Evolutionary conservation across 2,888 invertebrate species (phyloP), one percentile per base, ranked within the genome.

Genomic region (Acheta domesticus): DNA sequence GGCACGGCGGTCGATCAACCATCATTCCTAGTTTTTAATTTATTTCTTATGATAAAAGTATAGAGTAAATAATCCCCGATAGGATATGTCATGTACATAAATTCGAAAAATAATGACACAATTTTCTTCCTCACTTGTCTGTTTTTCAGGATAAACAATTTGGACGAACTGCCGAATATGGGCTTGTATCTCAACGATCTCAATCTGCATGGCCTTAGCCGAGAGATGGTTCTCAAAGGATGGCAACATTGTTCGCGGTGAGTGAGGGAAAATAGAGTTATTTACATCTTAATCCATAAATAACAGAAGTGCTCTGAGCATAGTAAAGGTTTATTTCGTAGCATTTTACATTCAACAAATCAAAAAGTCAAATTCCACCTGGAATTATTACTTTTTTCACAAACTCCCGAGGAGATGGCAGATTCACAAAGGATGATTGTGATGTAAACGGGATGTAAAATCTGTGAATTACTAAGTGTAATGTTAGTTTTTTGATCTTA

Each of bases 171-270:
- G 74, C 91, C 92, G 48, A 92, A 92, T 84, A 92, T 94, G 83
- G 94, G 94, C 0, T 87, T 96, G 5, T 96, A 90, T 85, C 85
- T 96, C 76, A 94, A 95, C 82, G 96, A 96, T 86, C 88, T 96
- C 83, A 96, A 95, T 86, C 92, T 93, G 0, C 96, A 96, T 84
- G 96, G 96, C 0, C 88, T 95, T 73, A 94, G 95, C 83, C 91
- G 93, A 75, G 95, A 95, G 86, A 90, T 96, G 89, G 92, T 95
- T 1, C 88, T 96, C 83, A 91, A 92, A 23, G 95, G 95, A 3
- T 82, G 82, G 82, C 82, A 82, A 49, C 80, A 82, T 73, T 82
- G 81, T 21, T 80, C 80, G 21, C 81, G 78, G 80, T 79, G 74
- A 80, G 77, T 75, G 19, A 20, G 36, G 8, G 8, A 36, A 36